phyloP scores from a whole-genome alignment of 2,888 invertebrate species.

The Frankliniella intonsa region DNA sequence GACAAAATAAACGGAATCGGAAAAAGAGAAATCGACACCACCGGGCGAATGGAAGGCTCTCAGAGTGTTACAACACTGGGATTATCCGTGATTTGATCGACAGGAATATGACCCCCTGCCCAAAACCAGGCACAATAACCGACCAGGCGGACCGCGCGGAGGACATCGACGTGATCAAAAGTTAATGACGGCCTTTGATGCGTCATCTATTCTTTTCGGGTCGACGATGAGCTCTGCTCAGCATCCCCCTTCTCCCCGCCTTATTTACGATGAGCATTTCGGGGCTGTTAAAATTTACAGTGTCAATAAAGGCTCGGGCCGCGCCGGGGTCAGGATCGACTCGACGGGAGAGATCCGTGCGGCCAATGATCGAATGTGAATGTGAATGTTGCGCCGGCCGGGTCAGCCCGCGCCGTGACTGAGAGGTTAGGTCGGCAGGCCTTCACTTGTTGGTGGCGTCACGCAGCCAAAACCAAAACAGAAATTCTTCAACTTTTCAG shows the following conservation, averaged over 20 bases:
- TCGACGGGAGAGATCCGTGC: not conserved
- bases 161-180: not conserved
- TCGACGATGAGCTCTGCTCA: not conserved
- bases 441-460: too few relatives aligned
- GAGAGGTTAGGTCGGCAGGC: too few relatives aligned
- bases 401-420: not conserved
- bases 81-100: too few relatives aligned
- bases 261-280: conserved; percentile 9
- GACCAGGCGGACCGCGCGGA: not conserved
- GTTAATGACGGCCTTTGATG: not conserved
- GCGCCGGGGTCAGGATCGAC: not conserved
- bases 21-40: too few relatives aligned
- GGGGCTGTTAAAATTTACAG: conserved; percentile 23
- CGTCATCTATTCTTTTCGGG: conserved; percentile 5
- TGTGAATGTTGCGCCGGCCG: not conserved
- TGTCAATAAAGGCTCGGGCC: not conserved
- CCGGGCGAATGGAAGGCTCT: too few relatives aligned
- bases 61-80: too few relatives aligned
- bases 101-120: not conserved
- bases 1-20: too few relatives aligned
- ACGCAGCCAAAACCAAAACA: too few relatives aligned
- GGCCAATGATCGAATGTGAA: not conserved
- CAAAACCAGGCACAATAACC: not conserved
- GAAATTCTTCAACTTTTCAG: too few relatives aligned
- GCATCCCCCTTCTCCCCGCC: not conserved